These are phyloP conservation scores for Chloroceryle amazona DNA, from an alignment of 2,797 vertebrate genomes.

Conservation along the genomic window DNA sequence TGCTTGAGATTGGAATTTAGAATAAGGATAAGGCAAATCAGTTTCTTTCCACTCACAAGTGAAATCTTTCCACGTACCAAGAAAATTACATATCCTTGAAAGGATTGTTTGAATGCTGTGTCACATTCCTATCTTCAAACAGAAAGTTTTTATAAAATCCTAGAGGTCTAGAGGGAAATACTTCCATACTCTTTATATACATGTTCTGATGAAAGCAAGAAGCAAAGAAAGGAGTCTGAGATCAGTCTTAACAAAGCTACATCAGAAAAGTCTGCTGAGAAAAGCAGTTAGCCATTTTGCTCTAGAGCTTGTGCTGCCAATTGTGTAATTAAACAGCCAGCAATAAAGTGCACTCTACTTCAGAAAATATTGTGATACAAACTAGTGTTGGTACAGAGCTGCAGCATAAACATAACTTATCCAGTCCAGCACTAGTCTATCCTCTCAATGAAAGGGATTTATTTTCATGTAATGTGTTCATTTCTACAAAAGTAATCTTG, in stretches of 20 bases:
- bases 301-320: background rate
- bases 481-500: background rate
- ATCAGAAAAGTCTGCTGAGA: slow-evolving; percentile 4
- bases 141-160: slow-evolving; percentile 16
- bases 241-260: background rate
- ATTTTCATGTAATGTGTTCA: background rate
- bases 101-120: slow-evolving; percentile 30
- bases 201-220: background rate
- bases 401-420: background rate
- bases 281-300: background rate
- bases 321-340: background rate
- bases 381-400: background rate
- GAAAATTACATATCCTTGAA: slow-evolving; percentile 32
- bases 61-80: background rate
- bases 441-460: background rate
- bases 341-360: background rate
- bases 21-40: background rate
- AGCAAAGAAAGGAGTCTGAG: background rate
- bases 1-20: background rate
- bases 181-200: background rate
- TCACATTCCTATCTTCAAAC: background rate
- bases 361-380: background rate
- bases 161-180: background rate
- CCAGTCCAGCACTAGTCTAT: background rate
- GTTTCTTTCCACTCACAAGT: background rate